phyloP scores from a whole-genome alignment of 2,113 vertebrate species.

The Salminus brasiliensis region DNA sequence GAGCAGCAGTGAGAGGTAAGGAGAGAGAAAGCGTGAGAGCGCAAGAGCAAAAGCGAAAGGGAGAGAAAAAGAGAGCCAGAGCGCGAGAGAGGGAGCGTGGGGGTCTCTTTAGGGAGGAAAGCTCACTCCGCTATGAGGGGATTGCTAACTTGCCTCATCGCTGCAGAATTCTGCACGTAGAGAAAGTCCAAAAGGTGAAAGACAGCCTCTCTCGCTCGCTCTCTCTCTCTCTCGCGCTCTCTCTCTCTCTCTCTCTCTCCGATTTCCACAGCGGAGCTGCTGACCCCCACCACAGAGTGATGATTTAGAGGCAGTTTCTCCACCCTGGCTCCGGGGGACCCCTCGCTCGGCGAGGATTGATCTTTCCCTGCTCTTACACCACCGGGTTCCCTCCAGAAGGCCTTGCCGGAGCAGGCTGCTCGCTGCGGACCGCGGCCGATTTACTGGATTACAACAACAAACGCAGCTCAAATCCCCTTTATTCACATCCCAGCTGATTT shows the following conservation, averaged over 20 bases:
- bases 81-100: neutral
- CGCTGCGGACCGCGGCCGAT: neutral
- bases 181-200: neutral
- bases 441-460: neutral
- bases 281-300: neutral
- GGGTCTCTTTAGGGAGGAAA: neutral
- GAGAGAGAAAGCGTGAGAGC: neutral
- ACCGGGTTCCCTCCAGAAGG: neutral
- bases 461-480: neutral
- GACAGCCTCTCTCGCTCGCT: neutral
- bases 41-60: neutral
- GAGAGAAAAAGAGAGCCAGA: neutral
- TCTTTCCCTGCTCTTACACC: neutral
- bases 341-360: neutral
- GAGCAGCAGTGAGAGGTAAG: neutral
- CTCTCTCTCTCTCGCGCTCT: neutral
- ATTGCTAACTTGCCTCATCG: constrained; percentile 13
- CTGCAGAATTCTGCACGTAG: constrained; percentile 12
- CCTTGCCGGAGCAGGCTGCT: neutral
- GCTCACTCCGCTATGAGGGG: neutral
- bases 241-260: neutral
- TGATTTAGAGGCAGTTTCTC: neutral
- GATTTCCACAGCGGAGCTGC: neutral
- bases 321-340: neutral
- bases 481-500: neutral